Evolutionary conservation across 2,113 vertebrate species (phyloP).

Genomic region (Bambusicola thoracicus): DNA sequence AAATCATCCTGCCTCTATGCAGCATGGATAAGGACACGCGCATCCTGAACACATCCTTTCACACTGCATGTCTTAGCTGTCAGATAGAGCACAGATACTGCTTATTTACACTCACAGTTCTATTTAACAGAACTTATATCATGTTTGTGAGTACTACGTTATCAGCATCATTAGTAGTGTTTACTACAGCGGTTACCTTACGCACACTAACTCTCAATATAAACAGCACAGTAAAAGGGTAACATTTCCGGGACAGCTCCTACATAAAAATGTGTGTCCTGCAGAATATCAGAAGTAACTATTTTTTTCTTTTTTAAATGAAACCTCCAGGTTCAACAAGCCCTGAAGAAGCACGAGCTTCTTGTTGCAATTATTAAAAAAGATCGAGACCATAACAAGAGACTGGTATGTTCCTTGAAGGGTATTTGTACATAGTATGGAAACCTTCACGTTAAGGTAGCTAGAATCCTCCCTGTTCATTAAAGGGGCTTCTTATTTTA

Average conservation of each 20-base stretch:
- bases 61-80: neutral
- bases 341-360: slow-evolving; percentile 87
- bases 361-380: slow-evolving; percentile 85
- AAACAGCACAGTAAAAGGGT: neutral
- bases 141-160: neutral
- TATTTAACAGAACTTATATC: neutral
- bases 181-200: neutral
- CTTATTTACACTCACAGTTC: neutral
- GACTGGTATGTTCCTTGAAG: slow-evolving; percentile 84
- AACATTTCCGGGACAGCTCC: neutral
- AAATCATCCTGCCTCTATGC: neutral
- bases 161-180: too few relatives aligned
- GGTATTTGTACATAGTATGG: neutral
- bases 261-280: neutral
- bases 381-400: slow-evolving; percentile 87
- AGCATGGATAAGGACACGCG: neutral
- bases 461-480: neutral
- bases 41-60: too few relatives aligned
- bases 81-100: neutral
- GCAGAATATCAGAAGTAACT: neutral
- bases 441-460: neutral
- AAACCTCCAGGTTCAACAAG: slow-evolving; percentile 85
- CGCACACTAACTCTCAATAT: neutral
- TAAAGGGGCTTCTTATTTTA: neutral
- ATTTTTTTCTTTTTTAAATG: neutral